phyloP scores from a whole-genome alignment of 1,140 invertebrate species.

The Asbolus verrucosus region DNA sequence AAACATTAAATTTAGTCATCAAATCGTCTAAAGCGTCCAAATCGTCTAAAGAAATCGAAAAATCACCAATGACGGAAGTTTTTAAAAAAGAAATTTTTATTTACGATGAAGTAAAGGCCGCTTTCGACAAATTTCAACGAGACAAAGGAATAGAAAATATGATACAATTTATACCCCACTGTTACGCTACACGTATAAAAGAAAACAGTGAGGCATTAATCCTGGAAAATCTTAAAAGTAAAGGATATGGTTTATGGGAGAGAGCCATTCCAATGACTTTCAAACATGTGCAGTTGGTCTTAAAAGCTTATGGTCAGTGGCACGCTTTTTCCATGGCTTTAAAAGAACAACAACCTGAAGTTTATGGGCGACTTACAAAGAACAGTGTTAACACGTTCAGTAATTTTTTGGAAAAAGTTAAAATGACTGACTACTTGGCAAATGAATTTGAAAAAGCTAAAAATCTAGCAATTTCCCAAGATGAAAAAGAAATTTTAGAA shows the following conservation, averaged over 20 bases:
- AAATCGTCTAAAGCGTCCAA: constrained; percentile 45
- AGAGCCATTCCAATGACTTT: background rate
- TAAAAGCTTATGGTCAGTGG: background rate
- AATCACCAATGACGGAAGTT: background rate
- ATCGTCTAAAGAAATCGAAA: background rate
- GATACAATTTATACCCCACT: background rate
- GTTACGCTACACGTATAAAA: background rate
- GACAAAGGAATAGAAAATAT: background rate
- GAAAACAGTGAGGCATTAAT: background rate
- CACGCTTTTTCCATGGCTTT: constrained; percentile 25
- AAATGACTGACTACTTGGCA: background rate
- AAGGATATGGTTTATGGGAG: constrained; percentile 4
- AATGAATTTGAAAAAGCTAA: background rate
- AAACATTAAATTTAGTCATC: background rate
- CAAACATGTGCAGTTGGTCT: constrained; percentile 7
- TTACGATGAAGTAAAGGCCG: background rate
- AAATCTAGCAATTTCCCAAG: background rate
- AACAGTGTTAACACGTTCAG: background rate
- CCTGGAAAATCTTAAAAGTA: constrained; percentile 15
- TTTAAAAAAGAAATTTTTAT: too few relatives aligned
- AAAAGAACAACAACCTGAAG: background rate
- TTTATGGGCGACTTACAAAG: background rate
- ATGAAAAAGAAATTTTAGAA: background rate
- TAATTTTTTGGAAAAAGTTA: background rate
- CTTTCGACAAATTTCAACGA: background rate